Evolutionary conservation across 2,888 invertebrate species (phyloP).

Genomic region (Drosophila quinaria): DNA sequence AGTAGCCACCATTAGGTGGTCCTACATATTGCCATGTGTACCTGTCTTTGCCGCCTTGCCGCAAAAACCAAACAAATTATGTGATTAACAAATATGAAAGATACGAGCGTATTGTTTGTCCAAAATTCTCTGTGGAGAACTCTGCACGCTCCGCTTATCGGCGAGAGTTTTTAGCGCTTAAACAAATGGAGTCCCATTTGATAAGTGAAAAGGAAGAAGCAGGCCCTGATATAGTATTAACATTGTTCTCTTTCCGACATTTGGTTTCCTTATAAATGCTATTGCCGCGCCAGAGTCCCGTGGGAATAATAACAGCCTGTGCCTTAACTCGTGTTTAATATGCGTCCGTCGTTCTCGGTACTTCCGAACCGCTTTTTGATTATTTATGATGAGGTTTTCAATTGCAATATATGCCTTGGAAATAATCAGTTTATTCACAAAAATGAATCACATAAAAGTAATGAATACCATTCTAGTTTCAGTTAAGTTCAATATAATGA

Average conservation of each 20-base stretch:
- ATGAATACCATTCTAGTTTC: neutral
- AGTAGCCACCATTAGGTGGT: constrained; percentile 53
- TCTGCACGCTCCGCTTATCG: constrained; percentile 47
- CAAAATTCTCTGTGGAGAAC: constrained; percentile 10
- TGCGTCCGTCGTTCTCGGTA: constrained; percentile 56
- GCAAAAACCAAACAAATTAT: constrained; percentile 72
- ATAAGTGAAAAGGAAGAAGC: constrained; percentile 27
- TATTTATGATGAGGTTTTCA: constrained; percentile 38
- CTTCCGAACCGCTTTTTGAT: constrained; percentile 64
- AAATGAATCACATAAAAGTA: neutral
- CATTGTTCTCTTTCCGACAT: constrained; percentile 21
- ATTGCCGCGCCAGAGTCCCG: constrained; percentile 47
- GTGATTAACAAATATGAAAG: constrained; percentile 70
- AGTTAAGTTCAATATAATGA: neutral
- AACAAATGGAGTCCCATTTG: constrained; percentile 49
- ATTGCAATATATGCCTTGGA: constrained; percentile 18
- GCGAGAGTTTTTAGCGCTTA: constrained; percentile 58
- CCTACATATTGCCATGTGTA: constrained; percentile 43
- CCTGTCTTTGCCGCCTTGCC: constrained; percentile 43
- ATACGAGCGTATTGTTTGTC: constrained; percentile 52
- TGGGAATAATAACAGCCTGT: constrained; percentile 70
- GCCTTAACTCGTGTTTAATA: constrained; percentile 63
- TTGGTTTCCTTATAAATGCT: constrained; percentile 37
- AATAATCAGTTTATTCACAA: constrained; percentile 12
- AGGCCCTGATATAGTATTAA: constrained; percentile 41